phyloP scores from a whole-genome alignment of 2,113 vertebrate genomes.

The Malaclemys terrapin region DNA sequence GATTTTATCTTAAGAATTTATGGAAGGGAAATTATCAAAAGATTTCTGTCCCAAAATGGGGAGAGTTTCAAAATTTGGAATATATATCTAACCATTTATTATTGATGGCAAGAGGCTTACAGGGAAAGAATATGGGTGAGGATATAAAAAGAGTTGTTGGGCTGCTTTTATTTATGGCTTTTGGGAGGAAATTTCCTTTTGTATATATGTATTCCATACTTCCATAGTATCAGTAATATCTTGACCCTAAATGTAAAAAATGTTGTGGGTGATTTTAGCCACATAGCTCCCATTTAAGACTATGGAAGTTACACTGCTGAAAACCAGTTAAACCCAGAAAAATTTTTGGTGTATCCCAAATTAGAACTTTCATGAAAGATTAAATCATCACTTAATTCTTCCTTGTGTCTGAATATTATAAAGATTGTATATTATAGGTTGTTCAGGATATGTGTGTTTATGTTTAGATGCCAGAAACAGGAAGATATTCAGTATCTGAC shows the following conservation, averaged over 20 bases:
- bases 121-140: not conserved
- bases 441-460: slow-evolving; percentile 9
- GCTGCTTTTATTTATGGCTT: rapidly evolving
- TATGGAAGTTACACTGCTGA: not conserved
- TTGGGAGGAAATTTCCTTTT: not conserved
- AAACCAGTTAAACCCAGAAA: not conserved
- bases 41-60: not conserved
- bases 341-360: not conserved
- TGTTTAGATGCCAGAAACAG: slow-evolving; percentile 28
- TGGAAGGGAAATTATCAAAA: not conserved
- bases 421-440: slow-evolving; percentile 25
- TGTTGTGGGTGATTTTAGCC: not conserved
- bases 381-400: not conserved
- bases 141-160: not conserved
- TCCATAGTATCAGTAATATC: not conserved
- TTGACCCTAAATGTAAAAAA: slow-evolving; percentile 5
- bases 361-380: not conserved
- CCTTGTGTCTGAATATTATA: not conserved
- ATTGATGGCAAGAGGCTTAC: not conserved
- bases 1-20: slow-evolving; percentile 17
- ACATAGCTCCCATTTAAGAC: not conserved
- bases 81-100: not conserved
- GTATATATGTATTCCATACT: not conserved
- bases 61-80: not conserved
- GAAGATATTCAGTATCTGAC: slow-evolving; percentile 40